A percentile compares a stretch with the other conserved stretches of the same genome.
Conservation (phyloP, 2,888 invertebrate species). For the Lochmaea capreae region DNA sequence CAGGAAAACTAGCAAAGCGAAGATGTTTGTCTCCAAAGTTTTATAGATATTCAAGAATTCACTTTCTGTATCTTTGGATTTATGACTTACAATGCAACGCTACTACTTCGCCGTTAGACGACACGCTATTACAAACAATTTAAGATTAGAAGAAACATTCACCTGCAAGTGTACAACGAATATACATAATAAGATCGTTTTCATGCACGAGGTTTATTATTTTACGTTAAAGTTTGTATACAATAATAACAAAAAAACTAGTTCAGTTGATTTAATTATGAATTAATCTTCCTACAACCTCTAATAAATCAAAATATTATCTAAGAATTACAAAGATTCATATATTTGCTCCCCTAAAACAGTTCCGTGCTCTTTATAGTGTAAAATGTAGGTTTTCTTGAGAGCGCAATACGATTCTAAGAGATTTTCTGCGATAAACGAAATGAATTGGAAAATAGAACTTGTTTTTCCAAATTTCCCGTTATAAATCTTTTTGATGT, state of each 20-base stretch:
- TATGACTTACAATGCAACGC: background rate
- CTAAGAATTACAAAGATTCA: too few relatives aligned
- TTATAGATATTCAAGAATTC: conserved; percentile 14
- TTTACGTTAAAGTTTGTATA: background rate
- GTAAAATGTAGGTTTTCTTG: conserved; percentile 3
- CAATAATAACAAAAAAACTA: too few relatives aligned
- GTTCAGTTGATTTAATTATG: too few relatives aligned
- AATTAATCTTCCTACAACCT: too few relatives aligned
- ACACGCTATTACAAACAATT: background rate
- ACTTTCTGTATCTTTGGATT: conserved; percentile 15
- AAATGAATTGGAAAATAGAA: conserved; percentile 17
- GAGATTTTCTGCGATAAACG: conserved; percentile 10
- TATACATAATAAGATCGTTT: background rate
- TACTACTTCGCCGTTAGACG: conserved; percentile 2
- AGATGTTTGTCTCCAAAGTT: conserved; percentile 16
- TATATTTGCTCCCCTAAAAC: too few relatives aligned
- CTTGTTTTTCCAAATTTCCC: conserved; percentile 16
- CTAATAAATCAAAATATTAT: too few relatives aligned
- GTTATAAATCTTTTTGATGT: conserved; percentile 19
- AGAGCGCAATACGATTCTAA: conserved; percentile 2
- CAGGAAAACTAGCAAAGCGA: background rate
- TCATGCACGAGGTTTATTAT: background rate
- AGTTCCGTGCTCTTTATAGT: background rate
- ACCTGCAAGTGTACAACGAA: background rate
- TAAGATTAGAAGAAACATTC: background rate